These are phyloP conservation scores for Scelioninae gen. 2 DNA, from an alignment of 2,888 invertebrate genomes.

Conservation along the genomic window DNA sequence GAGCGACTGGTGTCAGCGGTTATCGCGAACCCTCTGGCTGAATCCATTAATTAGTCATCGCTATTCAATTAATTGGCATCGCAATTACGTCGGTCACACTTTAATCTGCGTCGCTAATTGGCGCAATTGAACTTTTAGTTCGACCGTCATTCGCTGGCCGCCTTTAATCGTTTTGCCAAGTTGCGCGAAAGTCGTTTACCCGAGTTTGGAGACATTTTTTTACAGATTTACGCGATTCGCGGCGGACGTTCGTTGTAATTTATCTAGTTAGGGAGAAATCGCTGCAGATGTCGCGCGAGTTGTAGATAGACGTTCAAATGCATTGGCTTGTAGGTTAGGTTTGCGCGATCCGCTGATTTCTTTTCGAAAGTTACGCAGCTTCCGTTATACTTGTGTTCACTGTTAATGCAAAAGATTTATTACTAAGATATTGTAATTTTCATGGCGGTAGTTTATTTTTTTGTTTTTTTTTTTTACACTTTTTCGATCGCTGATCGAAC, in stretches of 20 bases:
- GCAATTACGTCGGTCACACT: conserved; percentile 6
- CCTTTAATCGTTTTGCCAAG: background rate
- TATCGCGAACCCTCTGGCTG: no score
- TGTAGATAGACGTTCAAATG: no score
- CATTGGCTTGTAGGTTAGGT: no score
- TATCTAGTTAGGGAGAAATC: no score
- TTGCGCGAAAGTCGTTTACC: background rate
- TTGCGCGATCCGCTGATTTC: no score
- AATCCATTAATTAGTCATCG: conserved; percentile 21
- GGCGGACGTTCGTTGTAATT: no score
- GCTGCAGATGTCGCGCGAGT: no score
- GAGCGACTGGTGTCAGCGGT: background rate
- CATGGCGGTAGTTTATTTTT: background rate
- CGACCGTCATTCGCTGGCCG: background rate
- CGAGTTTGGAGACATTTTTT: no score
- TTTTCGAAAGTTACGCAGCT: background rate
- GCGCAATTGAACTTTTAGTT: conserved; percentile 19
- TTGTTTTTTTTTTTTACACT: background rate
- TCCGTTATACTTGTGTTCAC: background rate
- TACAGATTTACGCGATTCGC: no score
- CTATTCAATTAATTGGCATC: conserved; percentile 13
- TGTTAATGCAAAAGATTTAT: background rate
- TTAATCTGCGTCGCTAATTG: conserved; percentile 17
- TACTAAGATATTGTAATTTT: background rate
- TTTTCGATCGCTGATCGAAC: conserved; percentile 14